phyloP scores from a whole-genome alignment of 1,140 invertebrate genomes.

The Psilanteris sp. region DNA sequence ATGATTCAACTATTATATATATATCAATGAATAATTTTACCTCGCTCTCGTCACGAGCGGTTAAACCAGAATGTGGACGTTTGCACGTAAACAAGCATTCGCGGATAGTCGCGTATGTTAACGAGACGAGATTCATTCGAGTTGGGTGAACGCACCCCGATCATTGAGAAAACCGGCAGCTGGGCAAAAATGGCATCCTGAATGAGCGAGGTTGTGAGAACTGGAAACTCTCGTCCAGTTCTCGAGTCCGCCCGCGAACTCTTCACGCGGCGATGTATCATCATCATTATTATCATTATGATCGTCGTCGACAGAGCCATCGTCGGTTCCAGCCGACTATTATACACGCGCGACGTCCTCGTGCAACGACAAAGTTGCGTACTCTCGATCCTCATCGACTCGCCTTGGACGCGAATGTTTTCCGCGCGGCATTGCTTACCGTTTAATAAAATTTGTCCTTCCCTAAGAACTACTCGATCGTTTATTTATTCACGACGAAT shows the following conservation, averaged over 20 bases:
- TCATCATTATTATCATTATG: conserved; percentile 57
- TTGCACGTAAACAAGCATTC: background rate
- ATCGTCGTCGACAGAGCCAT: conserved; percentile 40
- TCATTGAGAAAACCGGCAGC: conserved; percentile 63
- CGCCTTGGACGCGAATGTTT: background rate
- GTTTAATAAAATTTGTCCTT: too few relatives aligned
- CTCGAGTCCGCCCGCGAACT: conserved; percentile 53
- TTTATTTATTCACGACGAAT: too few relatives aligned
- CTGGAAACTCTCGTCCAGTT: conserved; percentile 48
- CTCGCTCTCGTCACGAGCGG: background rate
- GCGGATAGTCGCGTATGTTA: conserved; percentile 21
- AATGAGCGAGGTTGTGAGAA: conserved; percentile 52
- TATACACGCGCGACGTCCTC: conserved; percentile 20
- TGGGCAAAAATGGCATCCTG: conserved; percentile 54
- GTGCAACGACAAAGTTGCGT: conserved; percentile 31
- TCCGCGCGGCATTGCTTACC: too few relatives aligned
- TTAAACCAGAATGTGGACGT: background rate
- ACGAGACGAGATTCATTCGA: conserved; percentile 41
- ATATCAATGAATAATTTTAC: too few relatives aligned
- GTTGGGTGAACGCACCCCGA: conserved; percentile 51
- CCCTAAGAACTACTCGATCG: too few relatives aligned
- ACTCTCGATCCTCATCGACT: conserved; percentile 22
- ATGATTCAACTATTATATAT: too few relatives aligned
- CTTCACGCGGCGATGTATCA: conserved; percentile 60
- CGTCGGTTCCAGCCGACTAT: conserved; percentile 9